Conservation (phyloP, 64 coral and sea anemone species). For the Orbicella faveolata region DNA sequence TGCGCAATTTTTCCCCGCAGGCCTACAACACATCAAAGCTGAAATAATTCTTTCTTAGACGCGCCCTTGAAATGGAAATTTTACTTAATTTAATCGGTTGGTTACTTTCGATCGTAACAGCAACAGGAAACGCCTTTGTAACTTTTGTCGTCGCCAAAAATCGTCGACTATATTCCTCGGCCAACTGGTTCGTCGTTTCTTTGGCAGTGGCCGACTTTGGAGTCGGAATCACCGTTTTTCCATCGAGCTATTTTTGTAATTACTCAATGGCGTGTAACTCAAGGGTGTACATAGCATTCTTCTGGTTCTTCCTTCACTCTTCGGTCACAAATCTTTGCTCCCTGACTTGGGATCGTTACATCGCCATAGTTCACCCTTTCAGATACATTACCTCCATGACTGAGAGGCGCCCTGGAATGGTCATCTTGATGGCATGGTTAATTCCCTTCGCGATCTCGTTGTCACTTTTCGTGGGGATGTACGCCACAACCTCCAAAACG, state of each 20-base stretch:
- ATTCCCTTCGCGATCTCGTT: background rate
- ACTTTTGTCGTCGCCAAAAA: background rate
- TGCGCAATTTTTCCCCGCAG: background rate
- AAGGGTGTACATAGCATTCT: background rate
- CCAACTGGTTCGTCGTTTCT: background rate
- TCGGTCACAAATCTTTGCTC: background rate
- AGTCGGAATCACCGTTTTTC: background rate
- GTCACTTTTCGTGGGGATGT: background rate
- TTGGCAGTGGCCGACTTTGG: slow-evolving; percentile 9
- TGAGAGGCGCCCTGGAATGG: background rate
- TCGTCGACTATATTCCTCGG: background rate
- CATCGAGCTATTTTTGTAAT: background rate
- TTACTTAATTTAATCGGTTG: background rate
- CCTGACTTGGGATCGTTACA: slow-evolving; percentile 3
- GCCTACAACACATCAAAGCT: background rate
- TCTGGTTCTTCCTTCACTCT: background rate
- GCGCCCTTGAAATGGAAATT: background rate
- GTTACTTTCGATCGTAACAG: background rate
- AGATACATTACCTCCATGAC: background rate
- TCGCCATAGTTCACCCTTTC: background rate
- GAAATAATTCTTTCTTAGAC: background rate
- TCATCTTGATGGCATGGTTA: background rate
- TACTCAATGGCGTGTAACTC: background rate
- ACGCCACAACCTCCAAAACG: background rate
- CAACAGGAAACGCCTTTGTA: background rate